Evolutionary conservation across 2,888 invertebrate genomes (phyloP).

Genomic region (Monoplex corrugatus): DNA sequence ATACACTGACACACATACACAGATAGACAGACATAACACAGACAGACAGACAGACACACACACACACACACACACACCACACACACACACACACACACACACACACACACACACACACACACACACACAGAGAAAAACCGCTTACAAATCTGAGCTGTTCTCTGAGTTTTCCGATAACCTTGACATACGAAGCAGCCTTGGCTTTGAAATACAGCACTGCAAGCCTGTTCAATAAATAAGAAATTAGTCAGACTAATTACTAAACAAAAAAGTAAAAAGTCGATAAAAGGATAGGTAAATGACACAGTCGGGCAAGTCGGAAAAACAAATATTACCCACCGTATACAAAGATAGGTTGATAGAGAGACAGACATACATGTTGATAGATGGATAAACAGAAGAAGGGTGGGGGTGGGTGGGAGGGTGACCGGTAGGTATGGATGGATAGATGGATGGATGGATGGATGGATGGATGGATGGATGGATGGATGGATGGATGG

Average conservation of each 20-base stretch:
- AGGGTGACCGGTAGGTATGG: not conserved
- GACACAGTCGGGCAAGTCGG: not conserved
- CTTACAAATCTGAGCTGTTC: conserved; percentile 36
- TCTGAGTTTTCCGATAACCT: not conserved
- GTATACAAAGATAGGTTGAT: not conserved
- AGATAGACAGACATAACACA: not conserved
- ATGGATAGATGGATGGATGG: not conserved
- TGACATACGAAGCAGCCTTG: not conserved
- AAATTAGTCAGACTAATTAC: too few relatives aligned
- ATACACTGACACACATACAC: not conserved
- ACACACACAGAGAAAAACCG: not conserved
- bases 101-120: conserved; percentile 7
- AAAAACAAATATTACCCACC: not conserved
- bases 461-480: not conserved
- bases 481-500: not conserved
- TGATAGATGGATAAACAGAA: not conserved
- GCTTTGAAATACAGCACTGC: conserved; percentile 23
- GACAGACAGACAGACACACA: not conserved
- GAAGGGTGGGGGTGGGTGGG: not conserved
- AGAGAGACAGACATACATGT: not conserved
- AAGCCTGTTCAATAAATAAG: too few relatives aligned
- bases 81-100: conserved; percentile 8
- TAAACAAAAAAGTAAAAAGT: not conserved
- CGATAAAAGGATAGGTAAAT: not conserved
- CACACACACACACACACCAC: not conserved